Conservation (phyloP, 2,888 invertebrate species). For the Noctuana brunneofusca region DNA sequence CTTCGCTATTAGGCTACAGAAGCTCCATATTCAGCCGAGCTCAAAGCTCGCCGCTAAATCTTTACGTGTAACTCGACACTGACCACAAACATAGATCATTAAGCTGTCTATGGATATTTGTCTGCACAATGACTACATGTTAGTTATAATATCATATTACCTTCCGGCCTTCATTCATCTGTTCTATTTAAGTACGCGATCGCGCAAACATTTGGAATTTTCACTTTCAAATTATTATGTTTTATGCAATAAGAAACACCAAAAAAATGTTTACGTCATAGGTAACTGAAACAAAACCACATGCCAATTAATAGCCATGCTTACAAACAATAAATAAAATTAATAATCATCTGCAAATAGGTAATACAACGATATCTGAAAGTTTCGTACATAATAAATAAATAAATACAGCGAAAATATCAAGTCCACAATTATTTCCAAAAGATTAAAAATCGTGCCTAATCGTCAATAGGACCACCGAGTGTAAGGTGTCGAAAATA, state of each 20-base stretch:
- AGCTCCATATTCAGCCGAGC: slow-evolving; percentile 12
- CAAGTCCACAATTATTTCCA: too few species aligned
- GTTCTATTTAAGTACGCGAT: slow-evolving; percentile 26
- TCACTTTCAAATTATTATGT: slow-evolving; percentile 14
- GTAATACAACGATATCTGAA: too few species aligned
- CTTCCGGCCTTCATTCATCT: slow-evolving; percentile 57
- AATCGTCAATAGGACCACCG: slow-evolving; percentile 49
- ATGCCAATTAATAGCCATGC: too few species aligned
- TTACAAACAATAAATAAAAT: too few species aligned
- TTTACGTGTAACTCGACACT: slow-evolving; percentile 52
- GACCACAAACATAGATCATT: slow-evolving; percentile 57
- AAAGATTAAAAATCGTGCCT: slow-evolving; percentile 7
- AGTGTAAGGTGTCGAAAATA: slow-evolving; percentile 45
- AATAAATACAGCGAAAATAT: too few species aligned
- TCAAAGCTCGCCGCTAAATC: slow-evolving; percentile 45
- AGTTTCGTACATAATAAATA: too few species aligned
- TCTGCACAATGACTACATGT: slow-evolving; percentile 53
- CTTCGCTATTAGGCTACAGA: background rate
- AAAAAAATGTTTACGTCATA: background rate
- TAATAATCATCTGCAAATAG: too few species aligned
- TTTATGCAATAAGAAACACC: background rate
- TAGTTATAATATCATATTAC: slow-evolving; percentile 69
- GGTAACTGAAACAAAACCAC: too few species aligned
- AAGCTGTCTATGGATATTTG: slow-evolving; percentile 66
- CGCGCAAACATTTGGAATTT: slow-evolving; percentile 22